Evolutionary conservation across 2,888 invertebrate species (phyloP).

Genomic region (Therioaphis trifolii): DNA sequence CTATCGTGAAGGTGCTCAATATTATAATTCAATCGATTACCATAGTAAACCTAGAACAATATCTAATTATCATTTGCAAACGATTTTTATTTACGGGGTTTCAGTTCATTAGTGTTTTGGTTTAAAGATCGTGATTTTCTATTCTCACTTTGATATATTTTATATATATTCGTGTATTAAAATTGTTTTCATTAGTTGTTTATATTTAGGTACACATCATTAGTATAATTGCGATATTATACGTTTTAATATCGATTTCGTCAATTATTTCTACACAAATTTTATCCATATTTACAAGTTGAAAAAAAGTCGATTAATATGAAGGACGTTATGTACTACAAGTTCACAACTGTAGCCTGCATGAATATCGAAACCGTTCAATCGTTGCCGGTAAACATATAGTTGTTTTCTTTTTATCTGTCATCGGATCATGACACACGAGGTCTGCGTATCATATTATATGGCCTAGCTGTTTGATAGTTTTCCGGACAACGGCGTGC

Average conservation of each 20-base stretch:
- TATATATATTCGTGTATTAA: too few relatives aligned
- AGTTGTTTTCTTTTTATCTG: conserved; percentile 16
- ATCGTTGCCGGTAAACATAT: not conserved
- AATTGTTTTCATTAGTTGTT: too few relatives aligned
- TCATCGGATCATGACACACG: conserved; percentile 16
- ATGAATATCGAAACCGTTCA: too few relatives aligned
- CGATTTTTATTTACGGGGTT: not conserved
- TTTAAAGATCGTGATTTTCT: not conserved
- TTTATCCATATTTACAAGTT: not conserved
- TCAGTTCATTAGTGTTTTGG: not conserved
- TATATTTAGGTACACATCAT: too few relatives aligned
- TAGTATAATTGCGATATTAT: too few relatives aligned
- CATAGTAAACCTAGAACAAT: not conserved
- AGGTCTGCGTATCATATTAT: not conserved
- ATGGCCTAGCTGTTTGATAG: not conserved
- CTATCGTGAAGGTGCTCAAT: not conserved
- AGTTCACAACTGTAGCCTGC: too few relatives aligned
- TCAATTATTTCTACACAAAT: too few relatives aligned
- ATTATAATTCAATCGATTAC: conserved; percentile 23
- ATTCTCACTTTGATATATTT: too few relatives aligned
- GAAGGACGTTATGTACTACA: not conserved
- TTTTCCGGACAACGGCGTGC: not conserved
- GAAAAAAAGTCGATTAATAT: not conserved
- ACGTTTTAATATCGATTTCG: too few relatives aligned
- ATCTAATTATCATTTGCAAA: not conserved